A percentile compares a stretch with the other conserved stretches of the same genome.
phyloP scores from a whole-genome alignment of 2,888 invertebrate species.

The Hirudinaria manillensis region DNA sequence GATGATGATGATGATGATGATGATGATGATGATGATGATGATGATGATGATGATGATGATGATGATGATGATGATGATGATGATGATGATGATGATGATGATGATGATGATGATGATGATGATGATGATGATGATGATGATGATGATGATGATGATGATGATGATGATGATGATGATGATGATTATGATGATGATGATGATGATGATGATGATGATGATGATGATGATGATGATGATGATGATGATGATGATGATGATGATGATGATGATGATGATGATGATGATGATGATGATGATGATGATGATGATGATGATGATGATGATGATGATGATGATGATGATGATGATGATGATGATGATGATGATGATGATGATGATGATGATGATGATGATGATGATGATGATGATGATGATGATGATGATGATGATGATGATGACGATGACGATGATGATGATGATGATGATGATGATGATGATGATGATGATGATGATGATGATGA shows the following conservation, averaged over 20 bases:
- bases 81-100: constrained; percentile 42
- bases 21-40: background rate
- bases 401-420: constrained; percentile 38
- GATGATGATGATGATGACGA: constrained; percentile 42
- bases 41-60: background rate
- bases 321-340: constrained; percentile 4
- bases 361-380: background rate
- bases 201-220: background rate
- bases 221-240: constrained; percentile 40
- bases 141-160: constrained; percentile 43
- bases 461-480: constrained; percentile 45
- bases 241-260: background rate
- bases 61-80: constrained; percentile 37
- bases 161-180: constrained; percentile 41
- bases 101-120: constrained; percentile 41
- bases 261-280: background rate
- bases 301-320: constrained; percentile 22
- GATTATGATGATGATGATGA: constrained; percentile 35
- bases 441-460: constrained; percentile 45
- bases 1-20: background rate
- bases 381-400: constrained; percentile 9
- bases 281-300: background rate
- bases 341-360: background rate
- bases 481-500: constrained; percentile 40
- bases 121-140: constrained; percentile 46